Base-by-base conservation (phyloP, 1,140 invertebrate species). In the Adelges cooleyi region DNA sequence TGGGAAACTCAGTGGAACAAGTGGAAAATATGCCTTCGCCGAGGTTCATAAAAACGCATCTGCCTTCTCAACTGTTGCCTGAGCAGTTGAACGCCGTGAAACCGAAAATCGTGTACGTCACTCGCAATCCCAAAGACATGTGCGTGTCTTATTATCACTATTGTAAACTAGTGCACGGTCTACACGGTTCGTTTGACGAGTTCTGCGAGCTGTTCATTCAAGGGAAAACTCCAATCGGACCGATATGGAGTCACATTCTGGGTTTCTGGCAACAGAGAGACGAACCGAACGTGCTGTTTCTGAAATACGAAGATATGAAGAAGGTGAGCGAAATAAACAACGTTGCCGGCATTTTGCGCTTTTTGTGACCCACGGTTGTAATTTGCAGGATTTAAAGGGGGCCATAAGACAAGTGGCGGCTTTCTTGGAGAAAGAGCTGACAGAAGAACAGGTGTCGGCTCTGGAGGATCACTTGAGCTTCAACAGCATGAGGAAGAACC, bases 131-230 rank as follows among this genome's bases (percentile, higher is more conserved):
- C 2, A 97, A 96, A 75, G 94, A 98, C 72, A 84, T 88, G 66
- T 88, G 89, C 49, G 91, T 97, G 0, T 95, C 92, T 0, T 94
- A 88, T 72, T 96, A 88, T 73, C 85, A 95, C 74, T 93, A 94
- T 71, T 84, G 82, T 69, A 80, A 77, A 69, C 69, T 84, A n/a
- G 78, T 90, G 15, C 84, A 89, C 68, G 79, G 81, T 9, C 74
- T 87, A 0, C 82, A 82, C 65, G 84, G 84, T 0, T 78, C 80
- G 1, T 89, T 94, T 70, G 82, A 89, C n/a, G 84, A 89, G 10
- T 93, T 92, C 73, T 85, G 84, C 40, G 82, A 91, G 48, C 72
- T 89, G 2, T 90, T 92, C 72, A 70, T 92, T 20, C 76, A 80
- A 44, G 86, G 84, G 27, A 81, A 79, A 74, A 74, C 59, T 17